Evolutionary conservation across 2,888 invertebrate species (phyloP).

Genomic region (Erebia ligea): DNA sequence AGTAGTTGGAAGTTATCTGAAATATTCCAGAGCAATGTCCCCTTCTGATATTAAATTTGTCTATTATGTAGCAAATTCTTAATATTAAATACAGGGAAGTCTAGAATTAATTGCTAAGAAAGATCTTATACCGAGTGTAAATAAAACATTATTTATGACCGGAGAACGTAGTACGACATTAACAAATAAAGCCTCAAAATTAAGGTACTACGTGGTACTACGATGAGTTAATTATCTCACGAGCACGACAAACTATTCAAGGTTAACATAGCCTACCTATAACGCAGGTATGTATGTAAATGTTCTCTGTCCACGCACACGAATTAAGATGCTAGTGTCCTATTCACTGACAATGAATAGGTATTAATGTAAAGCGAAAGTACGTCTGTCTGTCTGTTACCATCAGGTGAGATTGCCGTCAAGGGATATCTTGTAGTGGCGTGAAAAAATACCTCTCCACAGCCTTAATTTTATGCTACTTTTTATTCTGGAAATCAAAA

Average conservation of each 20-base stretch:
- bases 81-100: not conserved
- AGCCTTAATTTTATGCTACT: not conserved
- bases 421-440: no score
- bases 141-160: slow-evolving; percentile 8
- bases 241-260: not conserved
- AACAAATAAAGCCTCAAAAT: slow-evolving; percentile 4
- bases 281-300: no score
- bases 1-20: slow-evolving; percentile 9
- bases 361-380: no score
- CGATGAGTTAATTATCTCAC: not conserved
- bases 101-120: not conserved
- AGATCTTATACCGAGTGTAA: not conserved
- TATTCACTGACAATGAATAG: no score
- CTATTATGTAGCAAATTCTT: not conserved
- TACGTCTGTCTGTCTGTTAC: no score
- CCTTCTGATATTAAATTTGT: not conserved
- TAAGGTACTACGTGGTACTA: not conserved
- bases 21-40: slow-evolving; percentile 7
- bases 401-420: no score
- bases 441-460: no score
- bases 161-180: slow-evolving; percentile 3
- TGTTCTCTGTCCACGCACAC: no score
- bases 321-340: no score
- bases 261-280: no score
- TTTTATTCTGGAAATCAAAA: not conserved